Evolutionary conservation across 2,888 invertebrate species (phyloP), one percentile per base, ranked within the genome.

Genomic region (Macrosiphum euphorbiae): DNA sequence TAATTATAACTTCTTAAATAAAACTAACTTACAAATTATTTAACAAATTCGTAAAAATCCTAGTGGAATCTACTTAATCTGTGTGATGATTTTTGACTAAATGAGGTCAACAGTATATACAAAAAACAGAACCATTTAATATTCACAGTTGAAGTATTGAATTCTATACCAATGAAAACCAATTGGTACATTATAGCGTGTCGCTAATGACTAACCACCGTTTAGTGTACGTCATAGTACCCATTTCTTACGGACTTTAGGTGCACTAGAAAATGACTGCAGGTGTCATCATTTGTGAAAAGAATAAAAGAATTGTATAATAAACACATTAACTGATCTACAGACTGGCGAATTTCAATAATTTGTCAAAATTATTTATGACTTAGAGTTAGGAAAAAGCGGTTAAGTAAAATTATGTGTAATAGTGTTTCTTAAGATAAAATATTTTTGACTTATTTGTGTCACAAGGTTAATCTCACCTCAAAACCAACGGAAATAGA

Each of bases 291-390:
- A 20, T 44, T 35, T 47, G 86, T 87, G 61, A 92, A 92, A 92
- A 50, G 91, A 86, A 67, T 67, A 67, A 67, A 67, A 67, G 78
- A 35, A 78, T 35, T 61, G 61, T 87, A 92, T 92, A 92, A 92
- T 87, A 86, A 92, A 87, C 58, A 47, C 86, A 61, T 91, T 91
- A 44, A 52, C 85, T 41, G 28, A 85, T 55, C 52, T 44, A 35
- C 20, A 28, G 41, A 84, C 91, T 8, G 78, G 20, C 52, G 55
- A 86, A 58, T 87, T 58, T 87, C 92, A 50, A 92, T 61, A 87
- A 92, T 91, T 91, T 91, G 91, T 86, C 91, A 91, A 86, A 44
- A 58, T 91, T 58, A 58, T 91, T 91, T 91, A 85, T 58, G 91
- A 47, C 44, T 55, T 84, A 67, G n/a, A 41, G 44, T 41, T 28